Evolutionary conservation across 1,140 invertebrate species (phyloP), one percentile per base, ranked within the genome.

Genomic region (Meloidogyne floridensis): DNA sequence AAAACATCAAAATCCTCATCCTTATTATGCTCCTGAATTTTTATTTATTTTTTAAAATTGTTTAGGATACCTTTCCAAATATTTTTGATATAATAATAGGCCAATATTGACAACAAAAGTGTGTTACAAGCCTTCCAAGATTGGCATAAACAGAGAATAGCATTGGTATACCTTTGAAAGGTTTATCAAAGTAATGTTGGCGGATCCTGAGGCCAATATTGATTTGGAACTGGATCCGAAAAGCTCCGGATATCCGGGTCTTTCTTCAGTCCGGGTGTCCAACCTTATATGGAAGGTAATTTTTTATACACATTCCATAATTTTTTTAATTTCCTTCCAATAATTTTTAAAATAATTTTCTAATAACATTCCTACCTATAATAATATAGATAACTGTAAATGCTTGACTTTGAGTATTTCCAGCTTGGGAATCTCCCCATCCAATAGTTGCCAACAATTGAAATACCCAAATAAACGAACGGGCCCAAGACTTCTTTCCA

Each of bases 131-230:
- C 11, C 77, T 69, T 20, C 77, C 77, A 51, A 79, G 18, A 47
- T 79, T 79, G 9, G 77, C 77, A 79, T 71, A 79, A 32, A 72
- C 77, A 65, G 77, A 79, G 8, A 79, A 79, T 32, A 72, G 10
- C 77, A 79, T 79, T 43, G 77, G 65, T 32, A 79, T 72, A 10
- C 75, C 20, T 77, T 2, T 32, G 53, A 54, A 18, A 54, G 6
- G n/a, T 53, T n/a, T 54, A 43, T 54, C 2, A 2, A 32, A 32
- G 32, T 1, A 32, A 32, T 1, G 32, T 32, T 32, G 32, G 0
- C 32, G 32, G 32, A 32, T 32, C 32, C 32, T 32, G 32, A 2
- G 32, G 20, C 20, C 20, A 32, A 32, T 32, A 32, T 32, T 32
- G 32, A 32, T 32, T 2, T 32, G 32, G 32, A 32, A 32, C 32